phyloP scores from a whole-genome alignment of 2,113 vertebrate genomes.

The Bos indicus region DNA sequence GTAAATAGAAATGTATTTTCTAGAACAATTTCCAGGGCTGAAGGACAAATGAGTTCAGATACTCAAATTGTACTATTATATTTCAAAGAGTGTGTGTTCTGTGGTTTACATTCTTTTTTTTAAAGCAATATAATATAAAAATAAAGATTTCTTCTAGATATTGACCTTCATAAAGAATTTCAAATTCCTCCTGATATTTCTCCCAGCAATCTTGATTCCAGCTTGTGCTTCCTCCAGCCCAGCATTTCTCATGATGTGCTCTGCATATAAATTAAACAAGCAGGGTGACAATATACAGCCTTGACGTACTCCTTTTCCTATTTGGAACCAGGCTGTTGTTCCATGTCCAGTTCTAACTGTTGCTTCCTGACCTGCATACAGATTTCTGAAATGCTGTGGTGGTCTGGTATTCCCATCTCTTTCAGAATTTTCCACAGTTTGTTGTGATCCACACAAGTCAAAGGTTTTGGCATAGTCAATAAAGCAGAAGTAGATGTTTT shows the following conservation, averaged over 20 bases:
- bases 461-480: neutral
- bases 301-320: neutral
- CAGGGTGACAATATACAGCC: neutral
- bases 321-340: neutral
- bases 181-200: neutral
- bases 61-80: neutral
- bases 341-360: neutral
- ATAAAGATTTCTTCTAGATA: neutral
- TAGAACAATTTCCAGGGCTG: neutral
- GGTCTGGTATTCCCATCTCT: neutral
- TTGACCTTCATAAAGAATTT: neutral
- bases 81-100: neutral
- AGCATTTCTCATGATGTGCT: neutral
- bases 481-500: neutral
- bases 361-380: neutral
- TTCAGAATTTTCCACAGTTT: neutral
- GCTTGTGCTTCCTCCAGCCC: neutral
- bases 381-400: neutral
- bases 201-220: neutral
- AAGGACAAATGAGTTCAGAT: slow-evolving; percentile 2
- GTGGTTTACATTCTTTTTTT: neutral
- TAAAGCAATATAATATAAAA: neutral
- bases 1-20: slow-evolving; percentile 26
- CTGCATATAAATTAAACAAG: neutral
- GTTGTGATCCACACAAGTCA: neutral